phyloP scores from a whole-genome alignment of 1,140 invertebrate species.

The Anoplophora glabripennis region DNA sequence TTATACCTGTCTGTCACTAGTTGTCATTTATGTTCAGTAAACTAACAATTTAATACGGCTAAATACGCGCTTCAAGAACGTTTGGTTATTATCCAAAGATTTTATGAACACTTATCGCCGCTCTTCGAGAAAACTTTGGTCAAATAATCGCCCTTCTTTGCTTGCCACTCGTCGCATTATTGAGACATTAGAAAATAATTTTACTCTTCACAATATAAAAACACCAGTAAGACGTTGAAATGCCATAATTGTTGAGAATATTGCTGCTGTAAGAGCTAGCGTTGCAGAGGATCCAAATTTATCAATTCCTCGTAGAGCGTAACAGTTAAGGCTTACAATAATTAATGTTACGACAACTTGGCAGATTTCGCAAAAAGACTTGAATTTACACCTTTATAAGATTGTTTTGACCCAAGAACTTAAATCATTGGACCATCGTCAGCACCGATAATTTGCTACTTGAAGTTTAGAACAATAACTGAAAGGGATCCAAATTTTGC shows the following conservation, averaged over 20 bases:
- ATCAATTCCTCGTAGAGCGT: constrained; percentile 1
- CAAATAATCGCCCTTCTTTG: background rate
- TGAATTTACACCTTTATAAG: constrained; percentile 11
- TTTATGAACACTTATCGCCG: too few relatives aligned
- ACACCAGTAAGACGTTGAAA: background rate
- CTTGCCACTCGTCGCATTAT: too few relatives aligned
- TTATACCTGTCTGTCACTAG: too few relatives aligned
- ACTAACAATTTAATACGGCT: too few relatives aligned
- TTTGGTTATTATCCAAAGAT: too few relatives aligned
- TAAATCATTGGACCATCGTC: background rate
- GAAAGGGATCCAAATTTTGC: too few relatives aligned
- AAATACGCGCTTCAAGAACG: too few relatives aligned
- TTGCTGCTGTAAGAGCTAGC: background rate
- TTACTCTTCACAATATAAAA: background rate
- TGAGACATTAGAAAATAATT: too few relatives aligned
- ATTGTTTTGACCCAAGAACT: constrained; percentile 4
- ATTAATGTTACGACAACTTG: constrained; percentile 11
- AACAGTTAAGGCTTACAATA: background rate
- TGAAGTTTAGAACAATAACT: too few relatives aligned
- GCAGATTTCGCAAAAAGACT: constrained; percentile 7
- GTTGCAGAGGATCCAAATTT: constrained; percentile 12
- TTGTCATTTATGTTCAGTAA: too few relatives aligned
- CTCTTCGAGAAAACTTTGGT: too few relatives aligned
- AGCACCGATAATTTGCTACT: background rate
- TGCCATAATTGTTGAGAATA: background rate